Conservation (phyloP, 2,888 invertebrate species). For the Caenorhabditis afra region DNA sequence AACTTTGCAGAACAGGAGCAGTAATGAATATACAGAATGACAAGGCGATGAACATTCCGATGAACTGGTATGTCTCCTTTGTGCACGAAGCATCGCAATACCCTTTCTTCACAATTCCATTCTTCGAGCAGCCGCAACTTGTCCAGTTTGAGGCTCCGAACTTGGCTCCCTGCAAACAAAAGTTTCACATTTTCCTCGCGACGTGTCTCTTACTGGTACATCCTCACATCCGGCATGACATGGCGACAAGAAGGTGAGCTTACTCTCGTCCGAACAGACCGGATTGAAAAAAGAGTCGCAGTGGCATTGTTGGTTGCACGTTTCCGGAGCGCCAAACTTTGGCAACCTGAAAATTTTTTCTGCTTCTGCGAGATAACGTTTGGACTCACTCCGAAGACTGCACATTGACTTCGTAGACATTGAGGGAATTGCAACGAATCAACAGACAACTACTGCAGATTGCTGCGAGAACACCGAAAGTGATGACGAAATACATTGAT, state of each 20-base stretch:
- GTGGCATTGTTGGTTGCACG: conserved; percentile 61
- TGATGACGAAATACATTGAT: conserved; percentile 47
- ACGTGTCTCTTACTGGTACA: conserved; percentile 11
- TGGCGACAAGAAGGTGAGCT: conserved; percentile 65
- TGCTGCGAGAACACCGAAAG: conserved; percentile 30
- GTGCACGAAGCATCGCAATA: conserved; percentile 43
- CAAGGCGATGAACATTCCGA: conserved; percentile 62
- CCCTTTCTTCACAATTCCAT: conserved; percentile 35
- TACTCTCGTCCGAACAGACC: conserved; percentile 62
- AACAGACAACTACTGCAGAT: conserved; percentile 49
- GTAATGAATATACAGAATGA: conserved; percentile 66
- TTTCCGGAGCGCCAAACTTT: conserved; percentile 34
- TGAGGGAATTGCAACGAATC: conserved; percentile 46
- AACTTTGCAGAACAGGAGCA: conserved; percentile 66
- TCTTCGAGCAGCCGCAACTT: conserved; percentile 50
- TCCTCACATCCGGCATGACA: conserved; percentile 68
- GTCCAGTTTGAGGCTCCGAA: conserved; percentile 53
- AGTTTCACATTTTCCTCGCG: background rate
- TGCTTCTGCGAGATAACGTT: background rate
- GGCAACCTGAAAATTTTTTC: conserved; percentile 33
- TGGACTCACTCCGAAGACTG: conserved; percentile 15
- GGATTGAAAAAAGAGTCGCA: conserved; percentile 70
- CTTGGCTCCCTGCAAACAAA: conserved; percentile 10
- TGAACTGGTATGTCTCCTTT: conserved; percentile 57
- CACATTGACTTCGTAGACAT: conserved; percentile 41